Percentiles rank a stretch among this genome's conserved stretches.
These are phyloP conservation scores for Argopecten irradians DNA, from an alignment of 1,140 invertebrate genomes.

Conservation along the genomic window DNA sequence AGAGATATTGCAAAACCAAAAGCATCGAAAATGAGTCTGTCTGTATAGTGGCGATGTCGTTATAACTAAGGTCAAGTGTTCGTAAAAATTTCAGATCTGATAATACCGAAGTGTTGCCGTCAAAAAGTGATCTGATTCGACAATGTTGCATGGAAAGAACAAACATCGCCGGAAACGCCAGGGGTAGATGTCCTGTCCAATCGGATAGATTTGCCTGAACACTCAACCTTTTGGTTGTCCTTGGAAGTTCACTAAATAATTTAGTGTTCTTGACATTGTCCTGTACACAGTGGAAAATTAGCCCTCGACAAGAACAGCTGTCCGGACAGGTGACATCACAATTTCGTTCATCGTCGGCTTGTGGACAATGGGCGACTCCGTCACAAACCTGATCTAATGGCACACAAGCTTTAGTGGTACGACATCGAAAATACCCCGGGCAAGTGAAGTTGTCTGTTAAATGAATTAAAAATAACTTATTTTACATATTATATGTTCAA, in stretches of 20 bases:
- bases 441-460: constrained; percentile 45
- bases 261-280: background rate
- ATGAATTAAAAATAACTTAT: no score
- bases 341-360: background rate
- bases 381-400: constrained; percentile 44
- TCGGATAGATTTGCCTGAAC: background rate
- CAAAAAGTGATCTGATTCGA: background rate
- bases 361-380: constrained; percentile 20
- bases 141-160: background rate
- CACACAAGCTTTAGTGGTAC: constrained; percentile 24
- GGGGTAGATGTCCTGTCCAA: background rate
- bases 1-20: background rate
- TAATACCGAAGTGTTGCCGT: background rate
- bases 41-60: background rate
- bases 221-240: background rate
- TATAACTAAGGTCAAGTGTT: background rate
- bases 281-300: background rate
- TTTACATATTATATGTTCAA: no score
- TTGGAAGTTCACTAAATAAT: background rate
- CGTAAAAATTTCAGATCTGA: background rate
- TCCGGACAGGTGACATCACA: constrained; percentile 13
- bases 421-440: constrained; percentile 49
- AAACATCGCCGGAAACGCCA: background rate
- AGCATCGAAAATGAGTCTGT: background rate
- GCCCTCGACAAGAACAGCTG: background rate